Base-by-base conservation (phyloP, 2,113 vertebrate species). In the Zonotrichia leucophrys region DNA sequence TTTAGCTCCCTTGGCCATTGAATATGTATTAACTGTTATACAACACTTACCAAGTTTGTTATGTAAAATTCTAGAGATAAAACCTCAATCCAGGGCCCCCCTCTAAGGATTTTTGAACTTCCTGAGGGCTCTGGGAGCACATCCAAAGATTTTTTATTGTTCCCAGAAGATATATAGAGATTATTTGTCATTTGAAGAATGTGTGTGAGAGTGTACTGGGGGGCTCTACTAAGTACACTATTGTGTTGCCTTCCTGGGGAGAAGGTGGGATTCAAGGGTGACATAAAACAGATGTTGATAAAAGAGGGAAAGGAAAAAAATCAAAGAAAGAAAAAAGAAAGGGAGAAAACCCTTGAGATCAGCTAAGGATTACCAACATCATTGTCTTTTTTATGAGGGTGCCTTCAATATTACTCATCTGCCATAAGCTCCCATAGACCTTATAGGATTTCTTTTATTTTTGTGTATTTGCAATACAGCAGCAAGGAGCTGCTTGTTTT, bases 11-110 rank as follows among this genome's bases (percentile, higher is more conserved):
- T 50, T 53, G 41, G 66, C 52, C 63, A 79, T 59, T 97, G 96
- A 97, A 95, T 97, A 95, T 97, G 92, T 87, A 97, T 96, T 78
- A 93, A 63, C 90, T 96, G 88, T 97, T 97, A 97, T 15, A 92
- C 94, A 97, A 96, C 2, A 27, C 83, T 96, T 91, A 96, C 77
- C 81, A 63, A 94, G 80, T 76, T 84, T 64, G 82, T 96, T 94
- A 90, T 69, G 78, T 88, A 92, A 92, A 97, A 96, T 72, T 94
- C 79, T 87, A 69, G 68, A 96, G 86, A 89, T 94, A 95, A 97
- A 96, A 91, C 68, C 78, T 93, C 92, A 91, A 90, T 69, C 74
- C 79, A n/a, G 64, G 37, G 41, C 69, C 83, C 95, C 92, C 90
- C 70, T 60, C 56, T 83, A 67, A 96, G 96, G 89, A 90, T 70